Percentiles rank a stretch among this genome's conserved stretches.
These are phyloP conservation scores for Castor canadensis DNA, from an alignment of 2,113 vertebrate genomes.

Conservation along the genomic window DNA sequence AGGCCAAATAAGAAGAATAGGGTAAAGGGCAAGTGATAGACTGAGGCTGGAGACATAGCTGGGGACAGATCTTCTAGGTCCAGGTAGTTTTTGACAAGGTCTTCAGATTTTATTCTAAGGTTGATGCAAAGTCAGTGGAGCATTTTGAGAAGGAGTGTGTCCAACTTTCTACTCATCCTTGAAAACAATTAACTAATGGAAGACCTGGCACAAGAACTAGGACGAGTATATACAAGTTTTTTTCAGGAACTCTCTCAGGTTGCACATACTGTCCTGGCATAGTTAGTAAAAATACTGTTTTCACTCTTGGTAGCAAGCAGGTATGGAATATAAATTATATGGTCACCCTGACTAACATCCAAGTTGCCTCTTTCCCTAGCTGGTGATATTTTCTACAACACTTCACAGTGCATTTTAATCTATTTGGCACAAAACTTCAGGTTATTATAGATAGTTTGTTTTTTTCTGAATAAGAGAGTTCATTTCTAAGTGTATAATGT, in stretches of 20 bases:
- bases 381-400: not conserved
- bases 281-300: not conserved
- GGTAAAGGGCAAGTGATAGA: not conserved
- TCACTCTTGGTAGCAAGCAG: not conserved
- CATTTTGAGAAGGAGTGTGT: not conserved
- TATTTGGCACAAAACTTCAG: not conserved
- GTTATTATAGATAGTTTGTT: not conserved
- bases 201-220: not conserved
- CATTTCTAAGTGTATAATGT: not conserved
- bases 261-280: not conserved
- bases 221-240: not conserved
- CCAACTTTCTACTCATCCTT: not conserved
- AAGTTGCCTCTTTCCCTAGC: not conserved
- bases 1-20: not conserved
- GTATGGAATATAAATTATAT: not conserved
- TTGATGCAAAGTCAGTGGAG: not conserved
- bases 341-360: not conserved
- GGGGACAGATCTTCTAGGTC: fast-evolving
- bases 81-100: not conserved
- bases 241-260: not conserved
- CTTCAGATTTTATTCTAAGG: not conserved
- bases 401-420: not conserved
- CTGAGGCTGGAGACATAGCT: not conserved
- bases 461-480: not conserved
- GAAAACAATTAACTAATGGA: not conserved